phyloP scores from a whole-genome alignment of 1,140 invertebrate species.

The Pseudomyrmex pallidus region DNA sequence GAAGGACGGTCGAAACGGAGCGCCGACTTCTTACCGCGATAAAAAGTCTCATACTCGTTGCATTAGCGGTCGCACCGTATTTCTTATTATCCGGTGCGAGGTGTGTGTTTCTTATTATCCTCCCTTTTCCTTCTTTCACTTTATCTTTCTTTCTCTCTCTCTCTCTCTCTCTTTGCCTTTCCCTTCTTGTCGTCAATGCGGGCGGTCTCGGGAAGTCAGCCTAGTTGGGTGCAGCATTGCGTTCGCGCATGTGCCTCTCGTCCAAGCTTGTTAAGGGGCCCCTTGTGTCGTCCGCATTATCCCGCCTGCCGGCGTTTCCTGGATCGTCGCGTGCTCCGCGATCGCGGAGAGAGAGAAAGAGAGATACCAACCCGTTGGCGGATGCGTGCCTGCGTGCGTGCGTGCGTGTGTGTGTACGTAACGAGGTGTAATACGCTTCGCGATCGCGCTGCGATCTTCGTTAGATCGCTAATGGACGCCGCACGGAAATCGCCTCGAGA shows the following conservation, averaged over 20 bases:
- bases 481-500: constrained; percentile 42
- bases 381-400: not conserved
- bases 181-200: constrained; percentile 66
- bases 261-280: constrained; percentile 71
- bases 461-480: constrained; percentile 59
- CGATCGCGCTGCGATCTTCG: constrained; percentile 52
- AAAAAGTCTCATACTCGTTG: constrained; percentile 57
- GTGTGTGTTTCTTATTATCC: constrained; percentile 44
- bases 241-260: constrained; percentile 67
- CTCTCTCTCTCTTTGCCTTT: constrained; percentile 29
- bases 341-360: constrained; percentile 9
- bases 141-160: not conserved
- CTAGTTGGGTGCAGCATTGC: constrained; percentile 72
- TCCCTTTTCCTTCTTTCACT: constrained; percentile 33
- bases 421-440: constrained; percentile 56
- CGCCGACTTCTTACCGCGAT: constrained; percentile 19
- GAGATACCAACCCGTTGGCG: constrained; percentile 13
- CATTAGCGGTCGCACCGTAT: constrained; percentile 63
- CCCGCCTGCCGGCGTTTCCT: constrained; percentile 66
- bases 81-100: constrained; percentile 46
- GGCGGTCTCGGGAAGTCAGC: constrained; percentile 69
- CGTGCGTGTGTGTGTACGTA: constrained; percentile 27
- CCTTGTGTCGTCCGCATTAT: constrained; percentile 72
- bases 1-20: constrained; percentile 4
- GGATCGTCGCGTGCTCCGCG: constrained; percentile 72